Base-by-base conservation (phyloP, 2,113 vertebrate genomes). In the Anoura caudifer region DNA sequence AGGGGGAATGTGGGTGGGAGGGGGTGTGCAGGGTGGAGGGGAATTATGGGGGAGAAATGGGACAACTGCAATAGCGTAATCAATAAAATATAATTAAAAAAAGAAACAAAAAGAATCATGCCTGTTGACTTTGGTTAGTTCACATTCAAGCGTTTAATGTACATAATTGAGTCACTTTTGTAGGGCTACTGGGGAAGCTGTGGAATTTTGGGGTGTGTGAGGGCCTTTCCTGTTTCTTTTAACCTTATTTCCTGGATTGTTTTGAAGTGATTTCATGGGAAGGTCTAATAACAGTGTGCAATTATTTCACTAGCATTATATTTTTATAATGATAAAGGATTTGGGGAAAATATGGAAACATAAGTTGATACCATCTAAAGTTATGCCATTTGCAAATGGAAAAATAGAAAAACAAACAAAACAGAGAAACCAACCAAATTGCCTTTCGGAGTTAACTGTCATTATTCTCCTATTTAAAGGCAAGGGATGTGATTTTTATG, bases 211-310 rank as follows among this genome's bases (percentile, higher is more conserved):
- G 96, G 95, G 95, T 81, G 91, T 97, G 90, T 91, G 73, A 96
- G 67, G 41, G 38, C 86, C 85, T 95, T 97, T 95, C 97, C 94
- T 96, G 91, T 97, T 97, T 94, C 97, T 96, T 97, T 98, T 75
- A 94, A 95, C 80, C n/a, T 91, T 77, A 87, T 92, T 98, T 98
- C 93, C 97, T 97, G 95, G 85, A 95, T 97, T 93, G 89, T 41
- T 26, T 93, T 96, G 86, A 84, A 67, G 76, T 94, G 54, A 95
- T 89, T 95, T 95, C 93, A 97, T 97, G 95, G 95, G 95, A 97
- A 94, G 72, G 50, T 73, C 77, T 63, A 94, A 91, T 92, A 85
- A 88, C 87, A 88, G 47, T 73, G n/a, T 84, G 65, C 13, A 90
- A 36, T 97, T 90, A 90, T 75, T 95, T 92, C 87, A 90, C 19